Evolutionary conservation across 2,888 invertebrate species (phyloP), one percentile per base, ranked within the genome.

Genomic region (Cordilura impudica): DNA sequence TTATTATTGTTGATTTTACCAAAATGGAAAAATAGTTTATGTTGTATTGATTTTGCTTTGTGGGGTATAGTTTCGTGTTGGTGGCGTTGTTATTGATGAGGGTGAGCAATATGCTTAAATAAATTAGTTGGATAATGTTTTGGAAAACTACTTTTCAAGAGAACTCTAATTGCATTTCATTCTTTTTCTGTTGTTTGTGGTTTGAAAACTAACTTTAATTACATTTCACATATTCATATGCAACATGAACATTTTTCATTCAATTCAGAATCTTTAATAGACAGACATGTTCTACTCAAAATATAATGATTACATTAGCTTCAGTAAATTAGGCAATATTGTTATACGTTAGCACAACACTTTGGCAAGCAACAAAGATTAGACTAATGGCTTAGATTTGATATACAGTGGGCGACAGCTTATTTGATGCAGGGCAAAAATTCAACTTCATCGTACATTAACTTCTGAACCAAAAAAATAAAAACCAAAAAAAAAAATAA

Each of bases 11-110:
- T 23, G 19, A 8, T 16, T 51, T 51, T 39, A 49, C 26, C 10
- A 26, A 69, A 47, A 61, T 71, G 16, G n/a, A 66, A 56, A 75
- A 79, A 75, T 75, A 71, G 66, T 71, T 79, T 71, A 74, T 75
- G 65, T 75, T 66, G 43, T 66, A 61, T 71, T 39, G 65, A 66
- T 67, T 49, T 66, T 56, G 63, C 14, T 75, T 71, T 70, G 66
- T 66, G 43, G n/a, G n/a, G 61, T 54, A 54, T 49, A 51, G 14
- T 51, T 23, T 51, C 12, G 29, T 60, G 56, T 19, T 26, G 21
- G 31, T 53, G 51, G 74, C n/a, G 5, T 16, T 21, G 61, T 26
- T 49, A 14, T 6, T 39, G 21, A 47, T 18, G 23, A 14, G 10
- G 29, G 8, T 31, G 5, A 12, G 26, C 26, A 56, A 56, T 70